Percentiles rank a stretch among this genome's conserved stretches.
These are phyloP conservation scores for Myoxocephalus aenaeus DNA, from an alignment of 2,797 vertebrate genomes.

Conservation along the genomic window DNA sequence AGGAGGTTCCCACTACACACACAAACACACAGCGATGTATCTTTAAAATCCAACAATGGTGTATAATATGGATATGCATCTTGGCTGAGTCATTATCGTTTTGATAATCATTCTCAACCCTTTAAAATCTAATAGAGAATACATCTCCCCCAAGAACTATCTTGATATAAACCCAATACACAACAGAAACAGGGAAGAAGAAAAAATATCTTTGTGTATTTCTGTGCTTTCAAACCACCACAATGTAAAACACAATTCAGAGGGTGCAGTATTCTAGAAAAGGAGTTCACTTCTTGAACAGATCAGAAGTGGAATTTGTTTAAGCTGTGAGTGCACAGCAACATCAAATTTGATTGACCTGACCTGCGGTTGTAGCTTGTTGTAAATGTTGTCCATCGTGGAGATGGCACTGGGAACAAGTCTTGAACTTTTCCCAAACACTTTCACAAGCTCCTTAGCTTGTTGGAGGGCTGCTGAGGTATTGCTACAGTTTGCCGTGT, in stretches of 20 bases:
- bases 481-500: constrained; percentile 24
- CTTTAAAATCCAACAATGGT: not conserved
- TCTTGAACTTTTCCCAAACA: constrained; percentile 66
- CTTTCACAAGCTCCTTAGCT: constrained; percentile 73
- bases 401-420: constrained; percentile 60
- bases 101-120: not conserved
- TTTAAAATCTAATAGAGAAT: not conserved
- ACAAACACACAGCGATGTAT: not conserved
- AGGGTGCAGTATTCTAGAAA: not conserved
- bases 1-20: constrained; percentile 42
- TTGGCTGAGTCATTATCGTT: not conserved
- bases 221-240: not conserved
- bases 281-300: not conserved
- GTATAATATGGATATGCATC: not conserved
- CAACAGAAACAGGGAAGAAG: rapidly evolving
- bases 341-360: constrained; percentile 2
- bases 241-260: not conserved
- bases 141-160: not conserved
- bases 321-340: not conserved
- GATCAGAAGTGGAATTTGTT: not conserved
- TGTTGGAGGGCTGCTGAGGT: constrained; percentile 47
- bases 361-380: constrained; percentile 58
- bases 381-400: constrained; percentile 45
- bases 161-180: not conserved
- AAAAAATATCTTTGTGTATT: not conserved